Conservation (phyloP, 2,113 vertebrate genomes). For the Microcebus lehilahytsara region DNA sequence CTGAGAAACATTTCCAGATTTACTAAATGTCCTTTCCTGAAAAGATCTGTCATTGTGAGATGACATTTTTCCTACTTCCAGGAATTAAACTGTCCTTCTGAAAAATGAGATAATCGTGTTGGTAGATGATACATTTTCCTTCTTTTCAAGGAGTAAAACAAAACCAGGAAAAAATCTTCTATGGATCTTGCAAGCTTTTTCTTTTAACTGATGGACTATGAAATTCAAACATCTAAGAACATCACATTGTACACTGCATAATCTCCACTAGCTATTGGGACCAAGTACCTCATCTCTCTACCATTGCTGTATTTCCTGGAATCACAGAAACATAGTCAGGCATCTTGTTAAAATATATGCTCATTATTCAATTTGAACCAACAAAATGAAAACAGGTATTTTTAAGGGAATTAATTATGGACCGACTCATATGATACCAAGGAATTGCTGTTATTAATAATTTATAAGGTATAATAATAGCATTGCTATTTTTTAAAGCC, state of each 20-base stretch:
- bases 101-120: background rate
- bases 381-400: background rate
- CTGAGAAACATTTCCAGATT: slow-evolving; percentile 1
- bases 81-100: background rate
- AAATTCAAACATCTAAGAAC: background rate
- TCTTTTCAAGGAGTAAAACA: background rate
- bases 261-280: background rate
- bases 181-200: background rate
- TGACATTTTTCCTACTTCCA: background rate
- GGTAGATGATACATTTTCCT: background rate
- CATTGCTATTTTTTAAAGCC: background rate
- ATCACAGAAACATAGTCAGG: background rate
- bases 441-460: background rate
- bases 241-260: background rate
- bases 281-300: background rate
- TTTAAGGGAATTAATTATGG: background rate
- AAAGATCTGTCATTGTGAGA: background rate
- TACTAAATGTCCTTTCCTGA: background rate
- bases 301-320: background rate
- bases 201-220: background rate
- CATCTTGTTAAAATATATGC: background rate
- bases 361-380: background rate
- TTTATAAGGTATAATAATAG: background rate
- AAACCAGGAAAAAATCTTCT: background rate
- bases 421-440: background rate